phyloP scores from a whole-genome alignment of 2,888 invertebrate species.

The Geophilus truncorum region DNA sequence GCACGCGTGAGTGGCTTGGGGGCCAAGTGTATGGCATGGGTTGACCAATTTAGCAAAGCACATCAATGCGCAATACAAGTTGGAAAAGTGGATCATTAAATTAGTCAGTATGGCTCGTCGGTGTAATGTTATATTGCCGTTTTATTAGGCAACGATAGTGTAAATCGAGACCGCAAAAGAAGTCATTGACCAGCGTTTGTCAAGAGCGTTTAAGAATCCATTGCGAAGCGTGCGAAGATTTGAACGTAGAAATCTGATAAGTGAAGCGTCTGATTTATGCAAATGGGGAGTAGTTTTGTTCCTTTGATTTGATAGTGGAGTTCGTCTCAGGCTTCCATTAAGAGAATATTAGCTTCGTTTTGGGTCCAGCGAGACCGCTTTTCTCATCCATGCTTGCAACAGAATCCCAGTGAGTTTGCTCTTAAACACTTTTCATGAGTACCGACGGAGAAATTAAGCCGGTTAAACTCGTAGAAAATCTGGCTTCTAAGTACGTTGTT shows the following conservation, averaged over 20 bases:
- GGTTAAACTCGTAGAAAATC: constrained; percentile 27
- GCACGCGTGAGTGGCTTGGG: constrained; percentile 1
- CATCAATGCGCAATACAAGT: constrained; percentile 27
- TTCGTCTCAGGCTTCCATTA: constrained; percentile 11
- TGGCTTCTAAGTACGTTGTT: constrained; percentile 24
- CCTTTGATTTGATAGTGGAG: constrained; percentile 18
- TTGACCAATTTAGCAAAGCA: constrained; percentile 27
- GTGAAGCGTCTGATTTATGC: neutral
- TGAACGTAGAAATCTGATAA: neutral
- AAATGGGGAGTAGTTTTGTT: neutral
- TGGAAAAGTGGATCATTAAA: constrained; percentile 24
- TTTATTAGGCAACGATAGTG: neutral
- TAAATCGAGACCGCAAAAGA: neutral
- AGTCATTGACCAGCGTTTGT: constrained; percentile 2
- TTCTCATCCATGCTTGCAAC: constrained; percentile 9
- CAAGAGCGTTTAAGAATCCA: constrained; percentile 9
- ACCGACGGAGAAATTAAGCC: constrained; percentile 25
- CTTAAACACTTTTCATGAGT: constrained; percentile 27
- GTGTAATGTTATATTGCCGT: constrained; percentile 7
- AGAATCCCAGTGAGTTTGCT: constrained; percentile 17
- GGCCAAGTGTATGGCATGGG: constrained; percentile 11
- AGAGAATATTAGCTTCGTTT: constrained; percentile 27
- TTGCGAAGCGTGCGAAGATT: neutral
- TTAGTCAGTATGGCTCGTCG: constrained; percentile 15
- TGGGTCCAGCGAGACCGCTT: constrained; percentile 22